A percentile compares a stretch with the other conserved stretches of the same genome.
Evolutionary conservation across 2,113 vertebrate species (phyloP).

Genomic region (Lynx canadensis): DNA sequence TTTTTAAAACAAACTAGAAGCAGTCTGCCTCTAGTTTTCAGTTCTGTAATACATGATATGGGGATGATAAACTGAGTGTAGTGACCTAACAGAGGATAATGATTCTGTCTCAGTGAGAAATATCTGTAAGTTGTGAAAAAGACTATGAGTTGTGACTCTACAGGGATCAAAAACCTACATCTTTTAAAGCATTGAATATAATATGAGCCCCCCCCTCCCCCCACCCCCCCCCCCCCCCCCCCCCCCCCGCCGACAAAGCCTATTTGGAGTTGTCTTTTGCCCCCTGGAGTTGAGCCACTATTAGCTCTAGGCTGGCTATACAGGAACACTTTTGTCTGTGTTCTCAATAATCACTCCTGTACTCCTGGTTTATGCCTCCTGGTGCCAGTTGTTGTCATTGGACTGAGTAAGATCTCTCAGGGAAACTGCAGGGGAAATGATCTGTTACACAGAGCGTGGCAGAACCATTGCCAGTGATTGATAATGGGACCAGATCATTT

Average conservation of each 20-base stretch:
- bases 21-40: background rate
- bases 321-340: background rate
- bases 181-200: background rate
- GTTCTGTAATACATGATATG: background rate
- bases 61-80: background rate
- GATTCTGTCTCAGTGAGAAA: background rate
- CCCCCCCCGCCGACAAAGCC: background rate
- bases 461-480: background rate
- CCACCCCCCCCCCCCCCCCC: background rate
- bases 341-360: background rate
- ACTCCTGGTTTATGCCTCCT: background rate
- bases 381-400: slow-evolving; percentile 31
- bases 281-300: slow-evolving; percentile 48
- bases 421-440: slow-evolving; percentile 49
- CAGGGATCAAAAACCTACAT: background rate
- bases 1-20: slow-evolving; percentile 40
- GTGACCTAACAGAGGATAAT: background rate
- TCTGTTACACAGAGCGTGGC: background rate
- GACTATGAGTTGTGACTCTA: background rate
- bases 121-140: background rate
- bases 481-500: slow-evolving; percentile 55
- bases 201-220: background rate
- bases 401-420: slow-evolving; percentile 13
- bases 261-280: slow-evolving; percentile 51
- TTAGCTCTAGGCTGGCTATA: background rate